Percentiles rank a stretch among this genome's conserved stretches.
phyloP scores from a whole-genome alignment of 2,797 vertebrate species.

The Peromyscus aztecus region DNA sequence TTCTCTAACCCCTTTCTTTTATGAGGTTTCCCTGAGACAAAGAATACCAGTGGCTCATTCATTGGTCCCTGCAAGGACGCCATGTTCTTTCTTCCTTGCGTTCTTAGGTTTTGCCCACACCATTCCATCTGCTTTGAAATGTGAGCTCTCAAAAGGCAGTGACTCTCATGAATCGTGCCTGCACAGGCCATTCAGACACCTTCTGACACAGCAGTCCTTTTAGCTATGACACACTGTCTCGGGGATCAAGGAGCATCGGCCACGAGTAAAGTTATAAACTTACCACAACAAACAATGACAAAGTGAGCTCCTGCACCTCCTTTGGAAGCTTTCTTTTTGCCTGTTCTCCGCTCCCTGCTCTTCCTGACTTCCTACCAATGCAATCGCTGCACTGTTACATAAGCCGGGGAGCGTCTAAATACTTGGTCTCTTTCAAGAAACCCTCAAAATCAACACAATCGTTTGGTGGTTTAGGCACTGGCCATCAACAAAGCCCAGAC shows the following conservation, averaged over 20 bases:
- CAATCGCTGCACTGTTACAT: constrained; percentile 35
- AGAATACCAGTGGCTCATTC: not conserved
- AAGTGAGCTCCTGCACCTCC: not conserved
- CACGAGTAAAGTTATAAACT: constrained; percentile 1
- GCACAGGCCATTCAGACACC: not conserved
- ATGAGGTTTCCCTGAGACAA: constrained; percentile 18
- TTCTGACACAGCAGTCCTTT: not conserved
- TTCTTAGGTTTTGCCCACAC: not conserved
- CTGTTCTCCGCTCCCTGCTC: not conserved
- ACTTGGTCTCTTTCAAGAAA: constrained; percentile 75
- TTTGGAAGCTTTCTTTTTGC: not conserved
- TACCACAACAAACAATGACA: not conserved
- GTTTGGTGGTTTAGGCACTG: constrained; percentile 72
- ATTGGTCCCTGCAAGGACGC: not conserved
- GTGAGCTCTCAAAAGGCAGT: constrained; percentile 41
- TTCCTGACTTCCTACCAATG: constrained; percentile 35
- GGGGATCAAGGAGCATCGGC: not conserved
- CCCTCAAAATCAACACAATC: constrained; percentile 77
- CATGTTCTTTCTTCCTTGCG: not conserved
- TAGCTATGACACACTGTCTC: not conserved
- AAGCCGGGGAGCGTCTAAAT: constrained; percentile 42
- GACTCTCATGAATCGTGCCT: not conserved
- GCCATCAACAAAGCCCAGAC: constrained; percentile 69
- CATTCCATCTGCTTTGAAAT: constrained; percentile 38
- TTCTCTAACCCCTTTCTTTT: constrained; percentile 40